These are phyloP conservation scores for Homarus gammarus DNA, from an alignment of 2,888 invertebrate genomes.

Conservation along the genomic window DNA sequence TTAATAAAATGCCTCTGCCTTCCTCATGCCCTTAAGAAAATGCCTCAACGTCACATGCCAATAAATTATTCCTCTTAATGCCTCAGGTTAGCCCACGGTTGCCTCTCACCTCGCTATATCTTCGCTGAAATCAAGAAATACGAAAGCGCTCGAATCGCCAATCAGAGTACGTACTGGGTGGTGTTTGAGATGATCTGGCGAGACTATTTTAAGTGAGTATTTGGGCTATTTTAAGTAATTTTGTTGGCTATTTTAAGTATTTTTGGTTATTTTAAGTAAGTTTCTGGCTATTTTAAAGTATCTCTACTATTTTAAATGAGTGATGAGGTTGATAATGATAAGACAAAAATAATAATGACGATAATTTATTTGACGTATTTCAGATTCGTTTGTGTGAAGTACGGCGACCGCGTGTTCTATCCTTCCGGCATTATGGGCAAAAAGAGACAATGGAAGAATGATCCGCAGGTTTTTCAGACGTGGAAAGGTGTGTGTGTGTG, in stretches of 20 bases:
- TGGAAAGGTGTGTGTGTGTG: too few species aligned
- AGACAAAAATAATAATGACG: too few species aligned
- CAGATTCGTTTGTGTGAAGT: slow-evolving; percentile 76
- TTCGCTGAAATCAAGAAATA: slow-evolving; percentile 65
- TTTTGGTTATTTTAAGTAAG: too few species aligned
- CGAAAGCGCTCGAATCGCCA: slow-evolving; percentile 60
- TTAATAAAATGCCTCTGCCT: too few species aligned
- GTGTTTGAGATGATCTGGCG: slow-evolving; percentile 75
- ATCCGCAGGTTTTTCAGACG: slow-evolving; percentile 72
- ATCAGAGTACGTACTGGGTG: slow-evolving; percentile 76
- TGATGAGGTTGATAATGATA: too few species aligned
- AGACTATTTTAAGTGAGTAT: slow-evolving; percentile 70
- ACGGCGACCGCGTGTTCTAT: slow-evolving; percentile 76
- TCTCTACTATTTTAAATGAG: too few species aligned
- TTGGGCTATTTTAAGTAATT: too few species aligned
- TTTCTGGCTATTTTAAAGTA: too few species aligned
- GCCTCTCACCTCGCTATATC: slow-evolving; percentile 71
- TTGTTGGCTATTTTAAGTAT: too few species aligned
- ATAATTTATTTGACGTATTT: neutral
- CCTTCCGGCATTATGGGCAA: slow-evolving; percentile 76
- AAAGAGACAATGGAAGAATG: slow-evolving; percentile 74
- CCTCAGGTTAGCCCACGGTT: slow-evolving; percentile 74
- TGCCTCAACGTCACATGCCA: too few species aligned
- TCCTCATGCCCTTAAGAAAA: too few species aligned
- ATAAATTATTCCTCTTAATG: too few species aligned